Evolutionary conservation across 2,888 invertebrate genomes (phyloP), one percentile per base, ranked within the genome.

Genomic region (Parelbella ahira): DNA sequence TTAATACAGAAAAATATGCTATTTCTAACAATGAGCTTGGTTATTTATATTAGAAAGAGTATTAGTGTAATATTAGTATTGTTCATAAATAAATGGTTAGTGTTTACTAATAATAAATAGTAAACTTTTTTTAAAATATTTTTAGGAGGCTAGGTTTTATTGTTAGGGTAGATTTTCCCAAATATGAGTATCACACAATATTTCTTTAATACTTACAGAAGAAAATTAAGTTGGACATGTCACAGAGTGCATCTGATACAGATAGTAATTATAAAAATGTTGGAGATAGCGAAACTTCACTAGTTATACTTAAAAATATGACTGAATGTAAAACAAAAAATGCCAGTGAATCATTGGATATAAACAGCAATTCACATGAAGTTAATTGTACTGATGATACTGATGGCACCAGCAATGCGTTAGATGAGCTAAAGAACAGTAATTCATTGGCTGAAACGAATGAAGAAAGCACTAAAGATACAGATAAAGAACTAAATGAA

Each of bases 161-260:
- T n/a, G n/a, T n/a, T n/a, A n/a, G n/a, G n/a, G n/a, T n/a, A n/a
- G n/a, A 15, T 15, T 3, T 4, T 3, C 15, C 15, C 15, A 15
- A 15, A 15, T 15, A 4, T 15, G 15, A 15, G 4, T 4, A 25
- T 11, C 25, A 25, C 25, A 15, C 15, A 15, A 15, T 3, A 3
- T 15, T 15, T 15, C 5, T 2, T 15, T 23, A 2, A 15, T 23
- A 9, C 32, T 65, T 63, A 9, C 52, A 78, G 77, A 79, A 78
- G 67, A 76, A 68, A 57, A 44, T 53, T 4, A 75, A 68, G 49
- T 28, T 55, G 13, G 53, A 53, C 5, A 20, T 5, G 8, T 6
- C 6, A 20, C 9, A 27, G 10, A 20, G 20, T 20, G 19, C 8
- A 4, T 12, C 24, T 1, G n/a, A 13, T 3, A 2, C 9, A 19